Evolutionary conservation across 2,797 vertebrate genomes (phyloP), one percentile per base, ranked within the genome.

Genomic region (Lutjanus argentimaculatus): DNA sequence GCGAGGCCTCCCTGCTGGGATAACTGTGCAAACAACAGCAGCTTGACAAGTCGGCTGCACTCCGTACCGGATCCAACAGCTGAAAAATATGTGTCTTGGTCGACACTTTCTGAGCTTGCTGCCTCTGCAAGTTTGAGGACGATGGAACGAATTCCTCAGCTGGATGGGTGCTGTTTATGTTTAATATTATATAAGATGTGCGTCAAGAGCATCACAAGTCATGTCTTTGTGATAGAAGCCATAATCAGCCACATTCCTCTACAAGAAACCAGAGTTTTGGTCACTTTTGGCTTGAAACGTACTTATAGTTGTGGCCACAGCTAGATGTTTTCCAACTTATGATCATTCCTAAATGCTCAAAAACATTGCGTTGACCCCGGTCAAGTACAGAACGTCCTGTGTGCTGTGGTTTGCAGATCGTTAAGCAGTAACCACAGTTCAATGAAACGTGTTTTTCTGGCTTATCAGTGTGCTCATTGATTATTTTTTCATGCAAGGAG

Each of bases 1-100:
- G 84, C 5, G n/a, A 83, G 85, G 67, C 76, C 85, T 85, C 77
- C 86, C 87, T 90, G 74, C 88, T 80, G 85, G 72, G 86, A 62
- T 75, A 72, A 82, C 89, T 92, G 87, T 87, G 85, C 87, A 93
- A 93, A 93, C 88, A 92, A 84, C 86, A 84, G 84, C 58, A 53
- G 79, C 89, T 87, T 85, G 88, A 90, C 90, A 90, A 72, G 85
- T 77, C 56, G 71, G 72, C 86, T 82, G 86, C 74, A 70, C 80
- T 75, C 69, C 80, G 76, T 56, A 79, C 72, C 72, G 77, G 70
- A 73, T 72, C 83, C 72, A 76, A 79, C 79, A 80, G 59, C 81
- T 83, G 78, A 77, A 78, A 89, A 86, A 84, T 81, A 68, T 81
- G 72, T 58, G 67, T 72, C 77, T 76, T 9, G 2, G 53, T 85